Percentiles rank a stretch among this genome's conserved stretches.
Evolutionary conservation across 2,797 vertebrate species (phyloP).

Genomic region (Strix occidentalis): DNA sequence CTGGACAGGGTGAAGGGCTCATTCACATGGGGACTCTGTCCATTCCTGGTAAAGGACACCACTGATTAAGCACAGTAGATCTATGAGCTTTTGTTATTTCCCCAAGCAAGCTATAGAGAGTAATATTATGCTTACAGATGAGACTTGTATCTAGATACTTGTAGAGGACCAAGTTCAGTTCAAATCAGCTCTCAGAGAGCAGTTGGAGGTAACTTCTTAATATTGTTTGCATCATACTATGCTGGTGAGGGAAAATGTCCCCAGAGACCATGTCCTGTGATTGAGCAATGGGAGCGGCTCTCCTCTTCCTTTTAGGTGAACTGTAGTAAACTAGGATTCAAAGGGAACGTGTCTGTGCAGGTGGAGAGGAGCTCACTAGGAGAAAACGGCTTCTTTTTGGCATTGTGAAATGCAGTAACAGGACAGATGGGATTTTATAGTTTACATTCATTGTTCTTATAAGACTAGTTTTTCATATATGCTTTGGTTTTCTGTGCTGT

Average conservation of each 20-base stretch:
- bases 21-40: rapidly evolving
- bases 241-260: neutral
- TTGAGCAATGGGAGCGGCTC: neutral
- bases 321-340: neutral
- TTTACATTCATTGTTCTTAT: neutral
- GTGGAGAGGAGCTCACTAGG: neutral
- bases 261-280: neutral
- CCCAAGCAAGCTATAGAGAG: neutral
- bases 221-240: neutral
- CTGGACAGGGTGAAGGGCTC: neutral
- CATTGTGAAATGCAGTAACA: neutral
- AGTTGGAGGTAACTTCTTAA: neutral
- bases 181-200: neutral
- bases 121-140: neutral
- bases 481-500: neutral
- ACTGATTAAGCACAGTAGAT: neutral
- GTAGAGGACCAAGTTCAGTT: neutral
- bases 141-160: neutral
- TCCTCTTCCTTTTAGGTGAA: neutral
- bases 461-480: neutral
- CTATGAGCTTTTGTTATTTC: neutral
- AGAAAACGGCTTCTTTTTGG: neutral
- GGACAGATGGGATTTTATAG: neutral
- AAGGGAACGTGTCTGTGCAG: constrained; percentile 13
- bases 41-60: neutral